Base-by-base conservation (phyloP, 2,888 invertebrate species). In the Rhogogaster chlorosoma region DNA sequence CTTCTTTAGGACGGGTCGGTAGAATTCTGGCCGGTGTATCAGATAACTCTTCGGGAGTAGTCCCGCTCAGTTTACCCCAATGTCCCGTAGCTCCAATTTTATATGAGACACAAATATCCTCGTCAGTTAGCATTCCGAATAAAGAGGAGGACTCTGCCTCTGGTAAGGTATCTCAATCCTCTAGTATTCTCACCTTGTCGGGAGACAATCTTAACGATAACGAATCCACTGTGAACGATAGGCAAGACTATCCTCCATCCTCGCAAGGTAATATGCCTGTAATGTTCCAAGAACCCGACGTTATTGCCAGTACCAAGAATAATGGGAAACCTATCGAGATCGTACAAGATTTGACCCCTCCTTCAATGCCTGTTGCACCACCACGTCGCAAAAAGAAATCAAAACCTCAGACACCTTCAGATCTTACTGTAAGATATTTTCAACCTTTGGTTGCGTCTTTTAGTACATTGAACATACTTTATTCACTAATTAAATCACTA, bases 241-340 rank as follows among this genome's bases (percentile, higher is more conserved):
- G 89, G 87, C 90, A 89, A 83, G 89, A 89, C 86, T 90, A 89
- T 86, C 85, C 88, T n/a, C 87, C 89, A 87, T 89, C 89, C 83
- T 89, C 90, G 22, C 90, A 91, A 86, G 89, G 87, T 87, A 91
- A 91, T 84, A 91, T 91, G 87, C 91, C 87, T 87, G 89, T 91
- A 73, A 89, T 92, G 73, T 94, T 96, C 92, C 96, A 96, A 92
- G 98, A 98, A 93, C 98, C 98, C 2, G 98, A 99, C 94, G 98
- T 98, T 90, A 98, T 98, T 89, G 98, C 98, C 85, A 98, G 98
- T 94, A 98, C 98, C 87, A 98, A 98, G 86, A 91, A 90, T 88
- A 92, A 92, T 85, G 91, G 92, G 45, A 93, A 93, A 86, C 85
- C 88, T 36, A 86, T 88, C 29, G 93, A 93, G 83, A 86, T 85